These are phyloP conservation scores for Latrodectus geometricus DNA, from an alignment of 1,140 invertebrate genomes.

Conservation along the genomic window DNA sequence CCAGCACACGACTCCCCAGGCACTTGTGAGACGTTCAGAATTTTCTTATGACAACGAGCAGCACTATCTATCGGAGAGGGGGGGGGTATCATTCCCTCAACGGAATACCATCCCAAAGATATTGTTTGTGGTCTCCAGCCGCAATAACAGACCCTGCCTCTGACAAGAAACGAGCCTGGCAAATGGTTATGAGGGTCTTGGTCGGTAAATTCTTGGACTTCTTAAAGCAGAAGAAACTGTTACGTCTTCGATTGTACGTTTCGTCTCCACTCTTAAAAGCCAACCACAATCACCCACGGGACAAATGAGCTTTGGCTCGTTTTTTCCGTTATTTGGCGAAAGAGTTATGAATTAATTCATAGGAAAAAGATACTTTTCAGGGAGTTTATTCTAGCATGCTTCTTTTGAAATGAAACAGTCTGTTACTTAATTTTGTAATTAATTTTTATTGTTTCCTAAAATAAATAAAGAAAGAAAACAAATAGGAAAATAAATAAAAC, in stretches of 20 bases:
- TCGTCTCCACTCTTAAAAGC: not conserved
- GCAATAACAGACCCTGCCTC: not conserved
- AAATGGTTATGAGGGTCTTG: constrained; percentile 32
- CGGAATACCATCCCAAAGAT: not conserved
- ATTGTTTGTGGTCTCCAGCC: not conserved
- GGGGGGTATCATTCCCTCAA: not conserved
- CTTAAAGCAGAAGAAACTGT: constrained; percentile 34
- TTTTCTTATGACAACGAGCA: constrained; percentile 54
- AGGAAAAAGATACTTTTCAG: not conserved
- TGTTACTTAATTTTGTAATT: too few species aligned
- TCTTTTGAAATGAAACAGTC: too few species aligned
- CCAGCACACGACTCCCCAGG: constrained; percentile 29
- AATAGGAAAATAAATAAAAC: too few species aligned
- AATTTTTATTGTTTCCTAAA: too few species aligned
- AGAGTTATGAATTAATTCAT: not conserved
- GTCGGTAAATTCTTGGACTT: constrained; percentile 25
- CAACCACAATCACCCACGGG: not conserved
- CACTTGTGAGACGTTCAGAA: not conserved
- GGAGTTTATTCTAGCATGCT: too few species aligned
- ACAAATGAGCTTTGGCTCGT: not conserved
- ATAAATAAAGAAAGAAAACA: too few species aligned
- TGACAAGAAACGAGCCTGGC: constrained; percentile 32
- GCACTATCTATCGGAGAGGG: too few species aligned
- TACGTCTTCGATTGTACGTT: constrained; percentile 12
- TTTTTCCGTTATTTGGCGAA: not conserved